Base-by-base conservation (phyloP, 2,797 vertebrate species). In the Pteronotus mesoamericanus region DNA sequence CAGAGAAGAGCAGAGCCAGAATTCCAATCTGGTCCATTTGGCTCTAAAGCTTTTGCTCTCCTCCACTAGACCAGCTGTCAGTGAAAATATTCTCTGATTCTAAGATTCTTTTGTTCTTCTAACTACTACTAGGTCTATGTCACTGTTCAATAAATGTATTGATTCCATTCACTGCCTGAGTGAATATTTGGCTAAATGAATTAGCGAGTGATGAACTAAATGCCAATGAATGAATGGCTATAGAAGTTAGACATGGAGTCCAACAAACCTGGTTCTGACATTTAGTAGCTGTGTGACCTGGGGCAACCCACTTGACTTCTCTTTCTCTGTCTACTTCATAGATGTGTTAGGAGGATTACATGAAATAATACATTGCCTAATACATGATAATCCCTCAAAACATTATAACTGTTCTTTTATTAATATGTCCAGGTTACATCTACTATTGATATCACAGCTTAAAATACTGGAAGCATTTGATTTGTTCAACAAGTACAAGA, bases 41-140 rank as follows among this genome's bases (percentile, higher is more conserved):
- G n/a, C 55, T 80, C 79, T 79, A 57, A 94, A 83, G 37, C 29
- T 89, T 87, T 71, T 94, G 79, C 71, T 78, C 32, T 92, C 75
- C 16, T 26, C 51, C 42, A 66, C 51, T 79, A 53, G 19, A 83
- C 34, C 59, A 89, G 75, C 66, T 93, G 75, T 61, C 37, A 68
- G 64, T 86, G 19, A 69, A 84, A 85, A 90, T 26, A 32, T 44
- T 84, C 79, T 79, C 21, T 53, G n/a, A 82, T 90, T 90, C 78
- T 94, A 77, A 91, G 77, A 94, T 68, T 82, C 46, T 82, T 96
- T 94, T 86, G 22, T 89, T 89, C 8, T 94, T 71, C 46, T 84
- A 79, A 91, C 32, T 61, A 32, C 44, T 94, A 44, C 48, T 95
- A 42, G 55, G 51, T 87, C 84, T 86, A 34, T 77, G 53, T 82